Base-by-base conservation (phyloP, 2,113 vertebrate species). In the Epinephelus cyanopodus region DNA sequence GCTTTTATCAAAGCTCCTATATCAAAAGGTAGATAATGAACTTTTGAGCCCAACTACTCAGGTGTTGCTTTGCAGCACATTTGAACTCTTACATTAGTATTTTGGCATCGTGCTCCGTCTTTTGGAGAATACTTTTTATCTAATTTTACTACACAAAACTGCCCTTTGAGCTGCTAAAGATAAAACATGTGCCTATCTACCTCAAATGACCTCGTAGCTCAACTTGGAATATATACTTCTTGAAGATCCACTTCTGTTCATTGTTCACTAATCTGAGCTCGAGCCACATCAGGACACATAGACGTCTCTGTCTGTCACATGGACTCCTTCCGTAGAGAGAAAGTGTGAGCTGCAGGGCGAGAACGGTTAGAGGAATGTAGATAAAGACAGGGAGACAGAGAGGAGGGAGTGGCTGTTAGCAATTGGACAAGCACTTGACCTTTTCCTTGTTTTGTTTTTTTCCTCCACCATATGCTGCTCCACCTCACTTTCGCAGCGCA, bases 391-490 rank as follows among this genome's bases (percentile, higher is more conserved):
- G 42, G 27, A 19, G 39, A 68, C 48, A 12, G 6, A 52, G 64
- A 65, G 23, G 47, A 67, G 62, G 74, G 80, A 69, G 79, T 50
- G 42, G 73, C 57, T 64, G 64, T 75, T 47, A 69, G 67, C 83
- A 77, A 80, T 77, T 63, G 74, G 77, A 87, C 73, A 85, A 82
- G 72, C 76, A 69, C 81, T 88, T 89, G 76, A 91, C 88, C 85
- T 88, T 88, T 88, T 79, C 61, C 27, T 53, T 47, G 27, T 42
- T 66, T 42, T 66, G 82, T 68, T 69, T 52, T 15, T 45, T 66
- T 84, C 60, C 60, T 45, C 13, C 21, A 52, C 69, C 27, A 64
- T 68, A 85, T 73, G 79, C 83, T 79, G 37, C 79, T 74, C 50
- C 48, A 39, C 52, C 60, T 72, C 68, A 37, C 68, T 81, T 79